Conservation (phyloP, 2,797 vertebrate genomes). For the Bovichtus diacanthus region DNA sequence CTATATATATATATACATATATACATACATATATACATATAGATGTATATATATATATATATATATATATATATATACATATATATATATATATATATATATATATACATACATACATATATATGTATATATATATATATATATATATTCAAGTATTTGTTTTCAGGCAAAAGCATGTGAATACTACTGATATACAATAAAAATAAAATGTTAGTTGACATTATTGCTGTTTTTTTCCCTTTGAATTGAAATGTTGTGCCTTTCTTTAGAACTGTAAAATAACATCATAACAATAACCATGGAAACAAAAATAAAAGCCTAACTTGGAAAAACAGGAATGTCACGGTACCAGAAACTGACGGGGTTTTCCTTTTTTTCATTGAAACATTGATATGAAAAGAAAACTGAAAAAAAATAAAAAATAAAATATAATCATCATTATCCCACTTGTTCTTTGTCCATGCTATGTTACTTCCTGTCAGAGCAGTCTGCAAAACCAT, state of each 20-base stretch:
- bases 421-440: conserved; percentile 84
- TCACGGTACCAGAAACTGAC: conserved; percentile 88
- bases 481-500: conserved; percentile 82
- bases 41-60: conserved; percentile 81
- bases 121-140: conserved; percentile 59
- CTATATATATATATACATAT: conserved; percentile 82
- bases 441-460: conserved; percentile 83
- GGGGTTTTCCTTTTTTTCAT: conserved; percentile 79
- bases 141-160: conserved; percentile 92
- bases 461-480: conserved; percentile 80
- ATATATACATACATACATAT: conserved; percentile 65
- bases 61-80: conserved; percentile 17
- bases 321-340: conserved; percentile 88
- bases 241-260: conserved; percentile 87
- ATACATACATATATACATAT: conserved; percentile 80
- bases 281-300: conserved; percentile 79
- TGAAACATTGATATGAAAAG: conserved; percentile 84
- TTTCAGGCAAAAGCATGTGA: conserved; percentile 94
- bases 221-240: conserved; percentile 91
- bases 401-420: conserved; percentile 79
- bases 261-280: conserved; percentile 87
- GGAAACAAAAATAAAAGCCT: conserved; percentile 76
- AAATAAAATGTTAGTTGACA: conserved; percentile 90
- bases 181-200: conserved; percentile 94
- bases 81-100: conserved; percentile 18